phyloP scores from a whole-genome alignment of 2,113 vertebrate genomes.

The Gymnarchus niloticus region DNA sequence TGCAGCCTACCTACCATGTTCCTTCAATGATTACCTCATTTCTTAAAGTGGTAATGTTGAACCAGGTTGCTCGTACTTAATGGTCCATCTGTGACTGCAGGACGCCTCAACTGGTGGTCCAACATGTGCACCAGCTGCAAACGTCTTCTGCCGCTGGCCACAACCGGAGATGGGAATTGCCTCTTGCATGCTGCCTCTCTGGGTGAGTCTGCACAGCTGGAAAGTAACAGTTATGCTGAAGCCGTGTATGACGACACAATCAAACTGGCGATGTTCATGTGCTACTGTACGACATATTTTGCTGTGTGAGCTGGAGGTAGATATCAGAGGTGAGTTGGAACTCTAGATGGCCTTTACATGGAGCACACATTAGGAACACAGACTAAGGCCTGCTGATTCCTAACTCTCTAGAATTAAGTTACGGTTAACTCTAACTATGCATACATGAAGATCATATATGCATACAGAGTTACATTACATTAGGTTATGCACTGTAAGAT shows the following conservation, averaged over 20 bases:
- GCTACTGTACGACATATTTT: background rate
- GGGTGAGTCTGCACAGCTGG: slow-evolving; percentile 63
- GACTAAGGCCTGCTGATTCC: background rate
- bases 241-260: background rate
- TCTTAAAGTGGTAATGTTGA: background rate
- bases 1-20: too few species aligned
- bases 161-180: slow-evolving; percentile 96
- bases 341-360: background rate
- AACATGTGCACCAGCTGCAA: slow-evolving; percentile 90
- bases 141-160: slow-evolving; percentile 90
- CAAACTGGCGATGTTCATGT: background rate
- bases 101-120: slow-evolving; percentile 97
- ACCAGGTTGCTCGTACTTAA: background rate
- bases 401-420: background rate
- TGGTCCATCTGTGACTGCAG: slow-evolving; percentile 55
- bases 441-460: background rate
- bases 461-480: background rate
- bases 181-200: slow-evolving; percentile 92
- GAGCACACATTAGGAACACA: background rate
- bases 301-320: background rate
- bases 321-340: background rate
- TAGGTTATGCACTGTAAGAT: background rate
- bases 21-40: background rate
- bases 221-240: background rate
- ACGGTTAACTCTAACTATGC: too few species aligned